These are phyloP conservation scores for Salmo trutta DNA, from an alignment of 2,797 vertebrate genomes.

Conservation along the genomic window DNA sequence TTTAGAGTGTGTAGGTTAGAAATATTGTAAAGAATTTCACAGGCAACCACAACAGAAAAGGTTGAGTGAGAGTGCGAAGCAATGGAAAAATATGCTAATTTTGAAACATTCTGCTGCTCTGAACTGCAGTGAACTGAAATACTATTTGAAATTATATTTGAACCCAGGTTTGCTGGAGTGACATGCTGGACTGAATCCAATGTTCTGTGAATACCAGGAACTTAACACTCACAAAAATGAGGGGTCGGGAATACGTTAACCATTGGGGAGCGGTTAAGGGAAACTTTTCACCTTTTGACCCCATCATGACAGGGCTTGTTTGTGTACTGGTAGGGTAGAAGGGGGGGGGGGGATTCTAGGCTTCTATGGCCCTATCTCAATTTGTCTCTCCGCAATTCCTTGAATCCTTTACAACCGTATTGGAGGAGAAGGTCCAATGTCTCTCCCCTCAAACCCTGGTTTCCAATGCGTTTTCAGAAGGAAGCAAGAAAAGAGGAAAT, in stretches of 20 bases:
- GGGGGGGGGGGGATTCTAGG: not conserved
- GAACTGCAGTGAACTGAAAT: not conserved
- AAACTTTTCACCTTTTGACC: not conserved
- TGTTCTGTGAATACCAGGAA: not conserved
- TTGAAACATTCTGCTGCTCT: not conserved
- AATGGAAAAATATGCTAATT: slow-evolving; percentile 1
- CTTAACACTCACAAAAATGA: not conserved
- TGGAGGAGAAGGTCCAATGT: not conserved
- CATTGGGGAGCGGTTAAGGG: not conserved
- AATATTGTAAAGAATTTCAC: slow-evolving; percentile 27
- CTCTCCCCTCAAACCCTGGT: not conserved
- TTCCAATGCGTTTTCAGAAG: not conserved
- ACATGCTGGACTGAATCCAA: not conserved
- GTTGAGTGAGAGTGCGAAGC: not conserved
- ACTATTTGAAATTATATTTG: not conserved
- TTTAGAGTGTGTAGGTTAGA: not conserved
- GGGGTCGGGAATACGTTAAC: not conserved
- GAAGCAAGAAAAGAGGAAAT: not conserved
- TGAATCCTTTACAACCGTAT: not conserved
- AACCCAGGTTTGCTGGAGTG: not conserved
- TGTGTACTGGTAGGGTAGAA: slow-evolving; percentile 17
- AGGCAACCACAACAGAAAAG: not conserved
- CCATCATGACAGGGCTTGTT: slow-evolving; percentile 3
- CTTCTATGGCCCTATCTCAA: too few relatives aligned
- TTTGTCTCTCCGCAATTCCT: too few relatives aligned